Evolutionary conservation across 2,113 vertebrate genomes (phyloP), one percentile per base, ranked within the genome.

Genomic region (Lathamus discolor): DNA sequence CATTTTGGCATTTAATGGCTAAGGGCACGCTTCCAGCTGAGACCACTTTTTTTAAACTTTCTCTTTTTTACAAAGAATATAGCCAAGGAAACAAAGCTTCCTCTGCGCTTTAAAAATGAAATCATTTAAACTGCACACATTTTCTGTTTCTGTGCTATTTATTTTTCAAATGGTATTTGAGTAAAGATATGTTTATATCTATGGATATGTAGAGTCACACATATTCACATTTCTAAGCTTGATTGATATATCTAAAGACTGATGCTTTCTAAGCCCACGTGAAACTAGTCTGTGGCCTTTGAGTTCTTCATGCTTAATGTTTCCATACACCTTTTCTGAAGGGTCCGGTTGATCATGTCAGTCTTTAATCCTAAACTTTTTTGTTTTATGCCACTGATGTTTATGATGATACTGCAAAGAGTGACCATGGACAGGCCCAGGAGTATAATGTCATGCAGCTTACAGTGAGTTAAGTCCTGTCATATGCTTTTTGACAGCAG

Each of bases 1-100:
- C 70, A 39, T 87, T 87, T 80, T 73, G 70, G 70, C 52, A 62
- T 52, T 23, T 35, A 44, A 25, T 80, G 57, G 59, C 94, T 74
- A 44, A 74, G 70, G 77, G 77, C 76, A 28, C 28, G 67, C 35
- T 79, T 90, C 88, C 92, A 96, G 73, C 86, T 88, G 83, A 74
- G 64, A 68, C 57, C 39, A 33, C 20, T 70, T 74, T 54, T 61
- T n/a, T 7, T 3, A 80, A 89, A n/a, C 20, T 13, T 75, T 54
- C 17, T 37, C 10, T 29, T 57, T 78, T 83, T 62, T 62, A 9
- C 48, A 43, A 80, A 70, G n/a, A 74, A 61, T 39, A 57, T 13
- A 79, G 33, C 24, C 15, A 28, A 78, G 37, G 57, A 83, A 93
- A 80, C 13, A 51, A 79, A 76, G 10, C 17, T 82, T 27, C 15